Evolutionary conservation across 2,888 invertebrate species (phyloP), one percentile per base, ranked within the genome.

Genomic region (Nudaria mundana): DNA sequence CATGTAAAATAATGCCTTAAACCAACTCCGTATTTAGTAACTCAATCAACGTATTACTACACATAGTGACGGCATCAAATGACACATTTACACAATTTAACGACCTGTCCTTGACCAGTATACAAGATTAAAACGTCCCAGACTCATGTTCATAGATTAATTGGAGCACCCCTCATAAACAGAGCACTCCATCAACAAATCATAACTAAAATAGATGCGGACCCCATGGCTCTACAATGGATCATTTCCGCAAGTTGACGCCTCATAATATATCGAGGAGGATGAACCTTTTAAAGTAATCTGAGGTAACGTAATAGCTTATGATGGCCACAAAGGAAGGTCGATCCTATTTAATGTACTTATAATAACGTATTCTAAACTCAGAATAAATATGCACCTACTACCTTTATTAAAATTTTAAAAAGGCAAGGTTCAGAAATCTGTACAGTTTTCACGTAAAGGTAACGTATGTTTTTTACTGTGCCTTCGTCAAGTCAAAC

Each of bases 221-320:
- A 70, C 76, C 83, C 78, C 71, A 74, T 76, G 54, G 60, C 44
- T 63, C 65, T 70, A 76, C 76, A 83, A 85, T 85, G 75, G 79
- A 79, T 80, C 71, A 71, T 76, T 81, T 84, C 84, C 83, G 79
- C 74, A 69, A 71, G 66, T 74, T 72, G 75, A 70, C 69, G 68
- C 71, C 70, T 73, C 71, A 71, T 77, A 71, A 75, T 69, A 57
- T 70, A 60, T 68, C 55, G 63, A 50, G 45, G 62, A 66, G 64
- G 63, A 70, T 63, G 63, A 50, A 52, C 63, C 63, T 72, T 73
- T 73, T 63, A 68, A 52, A 62, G 54, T 67, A 58, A 73, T 70
- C 53, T 48, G 48, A 61, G 51, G 48, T 48, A 54, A 50, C 40
- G 40, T 40, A 51, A 49, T 41, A 59, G 37, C 31, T 38, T 44